Conservation (phyloP, 1,140 invertebrate species). For the Lordiphosa mommai region DNA sequence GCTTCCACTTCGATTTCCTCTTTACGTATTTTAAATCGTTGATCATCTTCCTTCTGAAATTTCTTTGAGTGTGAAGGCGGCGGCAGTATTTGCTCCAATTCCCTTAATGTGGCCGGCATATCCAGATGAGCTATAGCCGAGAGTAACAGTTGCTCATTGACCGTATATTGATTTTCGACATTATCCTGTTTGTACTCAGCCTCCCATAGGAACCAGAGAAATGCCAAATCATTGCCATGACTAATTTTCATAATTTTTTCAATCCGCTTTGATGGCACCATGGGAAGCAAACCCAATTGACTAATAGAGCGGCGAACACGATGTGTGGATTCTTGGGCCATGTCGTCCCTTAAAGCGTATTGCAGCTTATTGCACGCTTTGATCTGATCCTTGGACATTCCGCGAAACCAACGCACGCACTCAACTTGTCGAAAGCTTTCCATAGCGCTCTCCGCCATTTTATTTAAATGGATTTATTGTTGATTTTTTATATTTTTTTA, state of each 20-base stretch:
- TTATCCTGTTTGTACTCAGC: slow-evolving; percentile 27
- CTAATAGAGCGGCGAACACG: slow-evolving; percentile 24
- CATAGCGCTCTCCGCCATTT: slow-evolving; percentile 9
- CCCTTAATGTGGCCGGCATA: slow-evolving; percentile 38
- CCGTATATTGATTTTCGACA: not conserved
- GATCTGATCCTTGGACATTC: slow-evolving; percentile 32
- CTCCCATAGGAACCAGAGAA: slow-evolving; percentile 57
- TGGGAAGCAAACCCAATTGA: slow-evolving; percentile 28
- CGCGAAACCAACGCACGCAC: slow-evolving; percentile 43
- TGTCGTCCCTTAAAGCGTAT: slow-evolving; percentile 42
- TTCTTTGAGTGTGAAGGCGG: slow-evolving; percentile 23
- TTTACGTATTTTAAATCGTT: not conserved
- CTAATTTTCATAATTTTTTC: slow-evolving; percentile 31
- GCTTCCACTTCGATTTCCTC: not conserved
- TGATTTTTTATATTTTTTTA: not conserved
- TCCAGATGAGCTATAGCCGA: slow-evolving; percentile 60
- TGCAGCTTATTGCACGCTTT: slow-evolving; percentile 22
- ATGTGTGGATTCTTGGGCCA: slow-evolving; percentile 29
- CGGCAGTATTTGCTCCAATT: slow-evolving; percentile 48
- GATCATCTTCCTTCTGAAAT: not conserved
- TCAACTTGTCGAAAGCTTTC: not conserved
- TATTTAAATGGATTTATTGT: too few relatives aligned
- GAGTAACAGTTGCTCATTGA: slow-evolving; percentile 60
- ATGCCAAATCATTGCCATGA: slow-evolving; percentile 46
- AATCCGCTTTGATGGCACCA: slow-evolving; percentile 5